Evolutionary conservation across 2,797 vertebrate species (phyloP).

Genomic region (Percopsis omiscomaycus): DNA sequence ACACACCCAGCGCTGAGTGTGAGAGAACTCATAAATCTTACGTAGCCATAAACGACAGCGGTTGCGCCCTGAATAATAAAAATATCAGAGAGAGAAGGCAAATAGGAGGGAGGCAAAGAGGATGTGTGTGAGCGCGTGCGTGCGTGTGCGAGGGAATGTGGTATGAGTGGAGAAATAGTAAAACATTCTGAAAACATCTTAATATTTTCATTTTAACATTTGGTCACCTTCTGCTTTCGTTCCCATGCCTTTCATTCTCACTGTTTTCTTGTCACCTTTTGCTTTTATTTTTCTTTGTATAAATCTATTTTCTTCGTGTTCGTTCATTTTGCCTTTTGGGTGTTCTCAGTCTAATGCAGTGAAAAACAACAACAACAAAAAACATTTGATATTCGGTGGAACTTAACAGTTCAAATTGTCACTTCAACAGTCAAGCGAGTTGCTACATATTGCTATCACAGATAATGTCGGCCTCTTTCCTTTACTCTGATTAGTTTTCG

Average conservation of each 20-base stretch:
- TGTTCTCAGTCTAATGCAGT: background rate
- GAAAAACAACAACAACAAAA: no score
- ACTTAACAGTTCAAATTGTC: no score
- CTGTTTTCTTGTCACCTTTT: slow-evolving; percentile 40
- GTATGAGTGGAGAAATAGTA: slow-evolving; percentile 15
- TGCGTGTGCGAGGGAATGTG: slow-evolving; percentile 29
- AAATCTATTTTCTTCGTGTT: slow-evolving; percentile 31
- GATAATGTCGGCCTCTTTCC: no score
- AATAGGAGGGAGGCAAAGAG: slow-evolving; percentile 32
- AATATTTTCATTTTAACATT: slow-evolving; percentile 51
- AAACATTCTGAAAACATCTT: slow-evolving; percentile 53
- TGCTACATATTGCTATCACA: no score
- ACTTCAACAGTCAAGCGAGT: no score
- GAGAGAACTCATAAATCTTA: slow-evolving; percentile 85
- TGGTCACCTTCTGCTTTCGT: no score
- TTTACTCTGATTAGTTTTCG: no score
- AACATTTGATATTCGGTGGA: no score
- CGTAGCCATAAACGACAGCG: slow-evolving; percentile 79
- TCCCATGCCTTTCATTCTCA: slow-evolving; percentile 24
- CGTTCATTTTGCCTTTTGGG: slow-evolving; percentile 22
- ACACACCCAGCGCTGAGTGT: slow-evolving; percentile 61
- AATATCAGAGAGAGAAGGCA: slow-evolving; percentile 56
- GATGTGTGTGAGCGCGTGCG: slow-evolving; percentile 24
- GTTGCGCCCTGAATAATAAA: slow-evolving; percentile 79
- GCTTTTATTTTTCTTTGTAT: slow-evolving; percentile 24